Conservation (phyloP, 2,888 invertebrate species). For the Polyploca ridens region DNA sequence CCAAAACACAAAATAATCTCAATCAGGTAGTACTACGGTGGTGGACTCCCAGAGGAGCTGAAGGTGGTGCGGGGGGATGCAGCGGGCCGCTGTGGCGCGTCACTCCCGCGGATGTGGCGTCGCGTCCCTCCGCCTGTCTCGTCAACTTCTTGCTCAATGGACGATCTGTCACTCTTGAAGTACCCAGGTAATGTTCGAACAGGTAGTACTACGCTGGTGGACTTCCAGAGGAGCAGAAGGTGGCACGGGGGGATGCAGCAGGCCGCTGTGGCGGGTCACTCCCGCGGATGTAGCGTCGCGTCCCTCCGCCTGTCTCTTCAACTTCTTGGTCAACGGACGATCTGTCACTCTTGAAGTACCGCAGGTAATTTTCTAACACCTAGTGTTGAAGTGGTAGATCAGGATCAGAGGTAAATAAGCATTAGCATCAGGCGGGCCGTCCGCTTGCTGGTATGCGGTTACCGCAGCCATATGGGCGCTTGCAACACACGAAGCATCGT, state of each 20-base stretch:
- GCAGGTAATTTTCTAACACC: conserved; percentile 66
- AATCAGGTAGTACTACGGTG: conserved; percentile 94
- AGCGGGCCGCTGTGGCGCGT: conserved; percentile 95
- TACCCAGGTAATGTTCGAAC: conserved; percentile 85
- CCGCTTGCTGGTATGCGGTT: no score
- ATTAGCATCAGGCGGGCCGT: no score
- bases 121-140: conserved; percentile 97
- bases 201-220: conserved; percentile 97
- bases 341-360: conserved; percentile 96
- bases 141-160: conserved; percentile 99
- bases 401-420: no score
- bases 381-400: no score
- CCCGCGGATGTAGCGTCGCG: conserved; percentile 98
- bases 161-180: conserved; percentile 95
- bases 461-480: no score
- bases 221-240: conserved; percentile 95
- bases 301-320: conserved; percentile 98
- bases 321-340: conserved; percentile 97
- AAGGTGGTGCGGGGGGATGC: conserved; percentile 91
- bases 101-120: conserved; percentile 98
- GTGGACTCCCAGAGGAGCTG: conserved; percentile 97
- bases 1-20: no score
- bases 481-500: no score
- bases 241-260: conserved; percentile 92
- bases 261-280: conserved; percentile 95